These are phyloP conservation scores for Hydractinia symbiolongicarpus DNA, from an alignment of 30 jellyfish, hydroid and myxozoan genomes.

Conservation along the genomic window DNA sequence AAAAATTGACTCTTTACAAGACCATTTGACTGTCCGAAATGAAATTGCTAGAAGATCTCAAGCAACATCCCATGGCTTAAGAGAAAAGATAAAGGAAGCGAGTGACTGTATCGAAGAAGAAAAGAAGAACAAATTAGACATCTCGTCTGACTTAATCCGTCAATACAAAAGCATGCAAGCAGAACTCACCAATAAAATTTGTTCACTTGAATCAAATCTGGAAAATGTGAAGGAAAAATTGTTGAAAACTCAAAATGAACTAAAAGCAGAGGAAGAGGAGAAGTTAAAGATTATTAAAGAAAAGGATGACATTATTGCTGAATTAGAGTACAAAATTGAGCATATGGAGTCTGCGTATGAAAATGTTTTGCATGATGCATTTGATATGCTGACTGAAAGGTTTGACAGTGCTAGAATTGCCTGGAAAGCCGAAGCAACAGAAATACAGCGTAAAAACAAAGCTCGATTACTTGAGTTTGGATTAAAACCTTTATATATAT, in stretches of 20 bases:
- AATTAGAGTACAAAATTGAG: conserved; percentile 53
- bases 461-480: conserved; percentile 52
- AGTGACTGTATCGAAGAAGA: conserved; percentile 46
- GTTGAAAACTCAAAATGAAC: conserved; percentile 48
- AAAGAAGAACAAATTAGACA: conserved; percentile 47
- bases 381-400: conserved; percentile 60
- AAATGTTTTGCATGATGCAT: conserved; percentile 73
- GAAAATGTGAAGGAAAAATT: conserved; percentile 25
- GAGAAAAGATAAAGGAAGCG: conserved; percentile 59
- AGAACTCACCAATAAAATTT: conserved; percentile 50
- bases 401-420: conserved; percentile 48
- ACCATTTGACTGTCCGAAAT: conserved; percentile 62
- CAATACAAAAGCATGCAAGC: conserved; percentile 63
- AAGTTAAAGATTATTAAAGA: conserved; percentile 46
- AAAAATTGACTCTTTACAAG: conserved; percentile 62
- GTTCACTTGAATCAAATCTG: conserved; percentile 35
- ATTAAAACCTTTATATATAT: conserved; percentile 57
- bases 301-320: conserved; percentile 47
- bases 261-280: conserved; percentile 38
- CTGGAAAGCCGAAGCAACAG: conserved; percentile 57
- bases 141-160: conserved; percentile 61
- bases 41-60: conserved; percentile 65
- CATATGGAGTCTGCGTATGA: conserved; percentile 77
- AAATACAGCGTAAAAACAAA: conserved; percentile 54
- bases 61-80: conserved; percentile 46